Base-by-base conservation (phyloP, 92 coral and sea anemone genomes). In the Montipora capitata region DNA sequence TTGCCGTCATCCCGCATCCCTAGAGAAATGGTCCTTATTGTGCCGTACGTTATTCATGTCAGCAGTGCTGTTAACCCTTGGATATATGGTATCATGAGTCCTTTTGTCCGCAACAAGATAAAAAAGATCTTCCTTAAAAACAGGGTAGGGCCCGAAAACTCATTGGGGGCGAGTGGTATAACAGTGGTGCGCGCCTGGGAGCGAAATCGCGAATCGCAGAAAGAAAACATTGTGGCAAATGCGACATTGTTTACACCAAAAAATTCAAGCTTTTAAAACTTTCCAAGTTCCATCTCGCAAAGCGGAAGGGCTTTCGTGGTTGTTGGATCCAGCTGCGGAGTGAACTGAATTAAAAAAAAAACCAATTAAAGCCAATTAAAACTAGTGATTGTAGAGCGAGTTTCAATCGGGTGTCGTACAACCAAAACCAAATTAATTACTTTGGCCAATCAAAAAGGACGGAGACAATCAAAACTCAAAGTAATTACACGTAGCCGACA, bases 41-140 rank as follows among this genome's bases (percentile, higher is more conserved):
- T 79, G 0, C 72, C 84, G 3, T 79, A 63, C 12, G 10, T 79
- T 40, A 11, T 79, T 3, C 12, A 66, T 4, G 13, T 64, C 3
- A 63, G 73, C 72, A 79, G 84, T 12, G 84, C 72, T n/a, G 40
- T 79, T 7, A 79, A 79, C 18, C 75, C 75, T 20, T 80, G 74
- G 66, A 80, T 80, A 0, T 80, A 80, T 27, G 85, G 85, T 0
- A 48, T 48, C 4, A 27, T 67, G 85, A 64, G 75, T n/a, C 85
- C 85, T 20, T 17, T 9, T 67, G 74, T 80, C 5, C 83, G 72
- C 40, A 41, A 77, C 51, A 77, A 59, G 81, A 58, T 77, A 39
- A 77, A 40, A 56, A 77, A 58, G 10, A 77, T 35, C 27, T 18
- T 77, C 67, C 40, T 59, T 16, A 43, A 78, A 12, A 17, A 41